These are phyloP conservation scores for Sericinus montela DNA, from an alignment of 2,888 invertebrate species.

Conservation along the genomic window DNA sequence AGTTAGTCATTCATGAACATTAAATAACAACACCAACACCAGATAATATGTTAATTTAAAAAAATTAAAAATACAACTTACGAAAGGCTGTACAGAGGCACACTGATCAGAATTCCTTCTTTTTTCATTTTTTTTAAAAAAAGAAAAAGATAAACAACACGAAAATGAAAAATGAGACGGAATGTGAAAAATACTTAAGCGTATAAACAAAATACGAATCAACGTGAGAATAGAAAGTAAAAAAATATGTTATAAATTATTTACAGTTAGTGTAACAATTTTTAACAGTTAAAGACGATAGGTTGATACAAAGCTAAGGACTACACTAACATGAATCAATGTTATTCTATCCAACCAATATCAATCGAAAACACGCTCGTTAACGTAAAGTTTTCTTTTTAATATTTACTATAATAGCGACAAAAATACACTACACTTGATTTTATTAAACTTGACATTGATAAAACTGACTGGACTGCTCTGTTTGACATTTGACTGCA, in stretches of 20 bases:
- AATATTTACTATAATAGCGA: no score
- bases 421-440: no score
- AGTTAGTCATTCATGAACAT: no score
- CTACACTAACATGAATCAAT: slow-evolving; percentile 15
- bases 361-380: slow-evolving; percentile 1
- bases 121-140: slow-evolving; percentile 20
- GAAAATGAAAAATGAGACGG: not conserved
- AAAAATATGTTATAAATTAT: not conserved
- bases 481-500: no score
- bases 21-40: no score
- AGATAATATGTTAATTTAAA: no score
- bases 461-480: no score
- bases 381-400: not conserved
- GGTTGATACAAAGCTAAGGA: slow-evolving; percentile 12
- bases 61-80: slow-evolving; percentile 39
- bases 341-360: slow-evolving; percentile 7
- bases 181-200: not conserved
- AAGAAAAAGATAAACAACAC: slow-evolving; percentile 5
- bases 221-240: not conserved
- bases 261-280: slow-evolving; percentile 9
- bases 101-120: slow-evolving; percentile 43
- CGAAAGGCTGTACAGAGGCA: slow-evolving; percentile 47
- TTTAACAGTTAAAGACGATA: not conserved
- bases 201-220: not conserved
- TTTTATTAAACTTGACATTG: no score